A percentile compares a stretch with the other conserved stretches of the same genome.
Evolutionary conservation across 2,797 vertebrate species (phyloP).

Genomic region (Pseudopleuronectes americanus): DNA sequence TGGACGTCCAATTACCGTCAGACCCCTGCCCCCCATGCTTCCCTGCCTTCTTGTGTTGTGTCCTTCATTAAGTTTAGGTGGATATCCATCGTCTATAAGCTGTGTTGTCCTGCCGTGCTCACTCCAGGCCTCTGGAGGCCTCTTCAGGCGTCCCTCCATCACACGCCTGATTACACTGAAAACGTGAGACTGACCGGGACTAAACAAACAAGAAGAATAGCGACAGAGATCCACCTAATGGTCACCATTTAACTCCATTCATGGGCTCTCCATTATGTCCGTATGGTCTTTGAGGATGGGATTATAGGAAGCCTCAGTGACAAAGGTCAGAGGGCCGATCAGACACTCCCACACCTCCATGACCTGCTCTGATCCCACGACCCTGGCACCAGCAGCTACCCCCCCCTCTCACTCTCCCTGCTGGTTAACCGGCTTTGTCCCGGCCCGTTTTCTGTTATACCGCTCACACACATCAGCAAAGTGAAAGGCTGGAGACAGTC

Average conservation of each 20-base stretch:
- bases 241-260: conserved; percentile 81
- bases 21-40: background rate
- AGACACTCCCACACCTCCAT: conserved; percentile 78
- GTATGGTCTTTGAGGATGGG: conserved; percentile 77
- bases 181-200: conserved; percentile 69
- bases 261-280: conserved; percentile 77
- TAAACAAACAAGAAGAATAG: conserved; percentile 83
- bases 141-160: conserved; percentile 62
- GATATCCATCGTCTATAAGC: conserved; percentile 57
- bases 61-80: conserved; percentile 51
- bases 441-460: conserved; percentile 64
- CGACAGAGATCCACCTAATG: conserved; percentile 78
- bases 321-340: conserved; percentile 82
- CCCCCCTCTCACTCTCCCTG: conserved; percentile 45
- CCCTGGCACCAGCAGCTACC: conserved; percentile 57
- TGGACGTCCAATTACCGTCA: conserved; percentile 59
- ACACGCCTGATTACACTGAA: conserved; percentile 74
- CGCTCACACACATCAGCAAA: conserved; percentile 58
- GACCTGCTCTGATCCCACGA: conserved; percentile 83
- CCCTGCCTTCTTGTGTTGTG: conserved; percentile 31
- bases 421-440: conserved; percentile 77
- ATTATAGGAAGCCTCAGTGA: conserved; percentile 79
- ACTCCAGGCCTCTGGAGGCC: conserved; percentile 41
- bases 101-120: conserved; percentile 34
- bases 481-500: conserved; percentile 7